A percentile compares a stretch with the other conserved stretches of the same genome.
Conservation (phyloP, 2,113 vertebrate species). For the Ramphastos sulfuratus region DNA sequence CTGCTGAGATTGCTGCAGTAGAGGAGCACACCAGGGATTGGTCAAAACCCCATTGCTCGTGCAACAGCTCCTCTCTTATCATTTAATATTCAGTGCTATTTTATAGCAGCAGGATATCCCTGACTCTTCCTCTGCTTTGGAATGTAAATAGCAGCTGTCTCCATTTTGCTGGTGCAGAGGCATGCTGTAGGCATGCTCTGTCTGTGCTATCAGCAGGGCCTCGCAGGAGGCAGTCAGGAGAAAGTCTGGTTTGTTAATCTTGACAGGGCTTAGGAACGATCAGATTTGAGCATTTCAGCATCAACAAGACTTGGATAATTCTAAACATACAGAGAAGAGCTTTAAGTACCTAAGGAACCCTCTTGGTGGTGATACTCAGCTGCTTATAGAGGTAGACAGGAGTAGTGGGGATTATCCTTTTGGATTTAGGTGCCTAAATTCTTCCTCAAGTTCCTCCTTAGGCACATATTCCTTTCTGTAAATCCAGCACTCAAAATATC, state of each 20-base stretch:
- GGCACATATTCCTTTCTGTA: not conserved
- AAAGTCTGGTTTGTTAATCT: not conserved
- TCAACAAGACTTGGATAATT: constrained; percentile 32
- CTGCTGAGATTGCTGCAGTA: not conserved
- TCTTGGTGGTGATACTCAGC: constrained; percentile 52
- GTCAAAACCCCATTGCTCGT: not conserved
- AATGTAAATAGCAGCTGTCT: constrained; percentile 36
- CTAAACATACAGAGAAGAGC: not conserved
- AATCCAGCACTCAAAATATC: not conserved
- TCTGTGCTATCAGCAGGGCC: constrained; percentile 20
- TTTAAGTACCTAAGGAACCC: constrained; percentile 42
- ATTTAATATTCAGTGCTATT: constrained; percentile 19
- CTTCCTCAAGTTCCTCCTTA: not conserved
- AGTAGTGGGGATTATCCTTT: constrained; percentile 38
- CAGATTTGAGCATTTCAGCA: constrained; percentile 42
- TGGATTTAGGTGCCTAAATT: constrained; percentile 34
- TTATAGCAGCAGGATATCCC: constrained; percentile 40
- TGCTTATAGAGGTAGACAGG: not conserved
- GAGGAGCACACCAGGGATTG: not conserved
- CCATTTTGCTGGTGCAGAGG: not conserved
- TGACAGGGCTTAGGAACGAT: constrained; percentile 44
- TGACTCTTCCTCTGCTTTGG: constrained; percentile 40
- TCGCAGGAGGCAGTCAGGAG: constrained; percentile 9
- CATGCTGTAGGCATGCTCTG: constrained; percentile 20
- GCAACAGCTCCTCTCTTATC: not conserved